phyloP scores from a whole-genome alignment of 2,797 vertebrate species.

The Gambusia yucatana region DNA sequence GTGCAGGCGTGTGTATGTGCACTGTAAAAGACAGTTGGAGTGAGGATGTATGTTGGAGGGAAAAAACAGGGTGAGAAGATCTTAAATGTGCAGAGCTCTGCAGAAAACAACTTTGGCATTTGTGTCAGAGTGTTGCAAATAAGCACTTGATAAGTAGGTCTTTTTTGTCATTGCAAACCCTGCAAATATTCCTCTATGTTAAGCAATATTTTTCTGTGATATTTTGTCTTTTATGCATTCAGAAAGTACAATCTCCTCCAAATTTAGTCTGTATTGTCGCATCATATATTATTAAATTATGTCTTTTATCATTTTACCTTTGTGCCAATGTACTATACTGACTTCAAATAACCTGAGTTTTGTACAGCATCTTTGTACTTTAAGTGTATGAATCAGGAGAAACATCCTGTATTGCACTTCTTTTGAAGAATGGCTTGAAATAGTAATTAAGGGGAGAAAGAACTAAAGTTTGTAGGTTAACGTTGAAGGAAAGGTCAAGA shows the following conservation, averaged over 20 bases:
- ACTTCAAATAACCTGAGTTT: not conserved
- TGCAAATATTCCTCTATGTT: constrained; percentile 62
- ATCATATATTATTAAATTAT: constrained; percentile 43
- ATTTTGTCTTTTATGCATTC: constrained; percentile 49
- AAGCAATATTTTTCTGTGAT: constrained; percentile 50
- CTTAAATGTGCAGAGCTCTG: constrained; percentile 70
- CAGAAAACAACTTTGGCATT: constrained; percentile 74
- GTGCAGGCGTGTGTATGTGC: constrained; percentile 3
- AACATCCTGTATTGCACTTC: not conserved
- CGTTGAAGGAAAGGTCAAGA: not conserved
- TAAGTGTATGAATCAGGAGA: not conserved
- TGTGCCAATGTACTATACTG: not conserved
- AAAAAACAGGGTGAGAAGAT: constrained; percentile 65
- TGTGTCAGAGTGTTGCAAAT: constrained; percentile 71
- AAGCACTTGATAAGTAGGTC: constrained; percentile 71
- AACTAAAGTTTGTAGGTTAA: not conserved
- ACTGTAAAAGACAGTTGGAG: constrained; percentile 64
- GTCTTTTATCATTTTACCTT: constrained; percentile 31
- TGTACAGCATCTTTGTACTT: not conserved
- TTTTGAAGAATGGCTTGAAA: not conserved
- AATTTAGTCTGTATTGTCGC: constrained; percentile 54
- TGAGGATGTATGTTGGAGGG: constrained; percentile 56
- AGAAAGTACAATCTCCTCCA: constrained; percentile 29
- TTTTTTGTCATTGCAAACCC: constrained; percentile 70
- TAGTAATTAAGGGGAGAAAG: not conserved